A percentile compares a stretch with the other conserved stretches of the same genome.
These are phyloP conservation scores for Eremobia ochroleuca DNA, from an alignment of 2,888 invertebrate species.

Conservation along the genomic window DNA sequence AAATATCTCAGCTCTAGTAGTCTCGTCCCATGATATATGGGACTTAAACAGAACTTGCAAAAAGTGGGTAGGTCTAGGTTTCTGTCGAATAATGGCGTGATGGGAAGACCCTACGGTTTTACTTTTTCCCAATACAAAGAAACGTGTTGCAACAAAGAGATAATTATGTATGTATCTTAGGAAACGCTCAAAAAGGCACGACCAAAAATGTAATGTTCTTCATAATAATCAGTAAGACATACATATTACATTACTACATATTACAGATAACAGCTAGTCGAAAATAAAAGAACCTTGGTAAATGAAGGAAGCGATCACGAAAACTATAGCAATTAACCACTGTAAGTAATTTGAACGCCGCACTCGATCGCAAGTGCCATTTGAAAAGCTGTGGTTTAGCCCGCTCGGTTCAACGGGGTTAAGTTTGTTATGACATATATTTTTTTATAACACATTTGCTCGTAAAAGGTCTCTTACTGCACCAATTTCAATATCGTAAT, in stretches of 20 bases:
- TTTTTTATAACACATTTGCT: too few relatives aligned
- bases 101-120: not conserved
- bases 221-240: not conserved
- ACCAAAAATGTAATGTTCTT: not conserved
- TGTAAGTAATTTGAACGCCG: conserved; percentile 69
- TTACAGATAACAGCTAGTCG: not conserved
- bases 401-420: conserved; percentile 10
- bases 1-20: not conserved
- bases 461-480: too few relatives aligned
- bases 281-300: conserved; percentile 17
- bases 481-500: too few relatives aligned
- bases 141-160: not conserved
- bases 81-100: not conserved
- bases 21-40: too few relatives aligned
- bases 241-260: not conserved
- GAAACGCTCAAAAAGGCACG: not conserved
- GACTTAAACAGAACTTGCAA: not conserved
- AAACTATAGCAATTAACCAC: conserved; percentile 72
- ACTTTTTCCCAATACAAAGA: not conserved
- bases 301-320: conserved; percentile 64
- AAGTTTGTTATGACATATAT: conserved; percentile 29
- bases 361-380: conserved; percentile 64
- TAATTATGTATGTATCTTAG: not conserved
- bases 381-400: conserved; percentile 66
- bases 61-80: not conserved